These are phyloP conservation scores for Gymnocephalus cernua DNA, from an alignment of 2,113 vertebrate species.

Conservation along the genomic window DNA sequence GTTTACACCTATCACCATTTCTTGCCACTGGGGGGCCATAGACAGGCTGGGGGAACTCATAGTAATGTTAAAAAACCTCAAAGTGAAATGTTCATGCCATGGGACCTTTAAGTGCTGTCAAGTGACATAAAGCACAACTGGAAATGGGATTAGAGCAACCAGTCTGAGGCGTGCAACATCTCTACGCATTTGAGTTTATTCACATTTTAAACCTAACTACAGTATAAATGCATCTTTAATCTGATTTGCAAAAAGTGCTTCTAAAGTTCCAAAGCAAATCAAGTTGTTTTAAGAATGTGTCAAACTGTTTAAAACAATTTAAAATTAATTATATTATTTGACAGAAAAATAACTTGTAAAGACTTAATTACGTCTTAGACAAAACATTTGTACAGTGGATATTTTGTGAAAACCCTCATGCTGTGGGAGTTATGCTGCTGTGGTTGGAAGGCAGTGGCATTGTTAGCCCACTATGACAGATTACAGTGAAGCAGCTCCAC, in stretches of 20 bases:
- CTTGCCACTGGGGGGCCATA: no score
- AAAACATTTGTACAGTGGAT: not conserved
- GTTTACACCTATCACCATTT: no score
- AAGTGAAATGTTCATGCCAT: no score
- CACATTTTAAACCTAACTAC: conserved; percentile 18
- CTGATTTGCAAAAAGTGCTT: conserved; percentile 22
- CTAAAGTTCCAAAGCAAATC: conserved; percentile 1
- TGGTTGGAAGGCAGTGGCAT: conserved; percentile 27
- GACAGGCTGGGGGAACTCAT: no score
- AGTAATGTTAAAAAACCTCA: no score
- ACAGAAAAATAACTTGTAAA: not conserved
- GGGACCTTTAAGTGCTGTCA: conserved; percentile 48
- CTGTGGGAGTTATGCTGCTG: conserved; percentile 6
- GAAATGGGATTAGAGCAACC: conserved; percentile 22
- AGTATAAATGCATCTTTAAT: conserved; percentile 15
- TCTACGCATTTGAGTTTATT: conserved; percentile 17
- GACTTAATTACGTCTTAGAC: not conserved
- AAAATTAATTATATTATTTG: not conserved
- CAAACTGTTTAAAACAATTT: not conserved
- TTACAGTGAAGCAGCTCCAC: conserved; percentile 28
- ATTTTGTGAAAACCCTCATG: not conserved
- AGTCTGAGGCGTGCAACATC: not conserved
- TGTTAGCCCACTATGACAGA: conserved; percentile 53
- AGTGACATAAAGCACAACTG: conserved; percentile 28
- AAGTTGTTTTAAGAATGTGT: not conserved